phyloP scores from a whole-genome alignment of 2,113 vertebrate genomes.

The Sialia sialis region DNA sequence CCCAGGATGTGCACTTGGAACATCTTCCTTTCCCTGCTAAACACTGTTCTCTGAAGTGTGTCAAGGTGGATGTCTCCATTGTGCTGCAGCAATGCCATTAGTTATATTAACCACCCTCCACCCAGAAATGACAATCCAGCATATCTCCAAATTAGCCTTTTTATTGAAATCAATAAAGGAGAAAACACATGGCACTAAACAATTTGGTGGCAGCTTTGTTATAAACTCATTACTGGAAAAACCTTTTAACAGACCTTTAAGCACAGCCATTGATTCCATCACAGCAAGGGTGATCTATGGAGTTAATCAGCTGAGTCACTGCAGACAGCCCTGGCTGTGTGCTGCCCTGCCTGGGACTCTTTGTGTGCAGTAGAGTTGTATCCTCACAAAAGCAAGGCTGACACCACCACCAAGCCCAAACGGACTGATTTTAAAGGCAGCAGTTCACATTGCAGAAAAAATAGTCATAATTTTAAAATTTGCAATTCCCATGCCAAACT shows the following conservation, averaged over 20 bases:
- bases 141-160: slow-evolving; percentile 73
- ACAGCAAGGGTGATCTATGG: slow-evolving; percentile 49
- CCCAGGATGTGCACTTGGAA: neutral
- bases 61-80: neutral
- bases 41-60: neutral
- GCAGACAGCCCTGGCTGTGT: neutral
- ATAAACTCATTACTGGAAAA: slow-evolving; percentile 63
- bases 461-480: neutral
- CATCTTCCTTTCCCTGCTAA: neutral
- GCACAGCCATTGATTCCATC: slow-evolving; percentile 38
- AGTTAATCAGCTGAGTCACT: slow-evolving; percentile 38
- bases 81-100: neutral
- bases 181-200: slow-evolving; percentile 41
- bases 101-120: slow-evolving; percentile 20
- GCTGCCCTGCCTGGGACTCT: neutral
- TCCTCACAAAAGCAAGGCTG: neutral
- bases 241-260: slow-evolving; percentile 52
- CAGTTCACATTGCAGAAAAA: neutral
- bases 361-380: neutral
- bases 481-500: neutral
- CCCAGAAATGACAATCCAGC: slow-evolving; percentile 47
- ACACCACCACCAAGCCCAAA: neutral
- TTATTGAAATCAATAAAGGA: slow-evolving; percentile 71
- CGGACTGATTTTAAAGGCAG: neutral
- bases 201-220: slow-evolving; percentile 59